phyloP scores from a whole-genome alignment of 2,888 invertebrate genomes.

The Eulithis prunata region DNA sequence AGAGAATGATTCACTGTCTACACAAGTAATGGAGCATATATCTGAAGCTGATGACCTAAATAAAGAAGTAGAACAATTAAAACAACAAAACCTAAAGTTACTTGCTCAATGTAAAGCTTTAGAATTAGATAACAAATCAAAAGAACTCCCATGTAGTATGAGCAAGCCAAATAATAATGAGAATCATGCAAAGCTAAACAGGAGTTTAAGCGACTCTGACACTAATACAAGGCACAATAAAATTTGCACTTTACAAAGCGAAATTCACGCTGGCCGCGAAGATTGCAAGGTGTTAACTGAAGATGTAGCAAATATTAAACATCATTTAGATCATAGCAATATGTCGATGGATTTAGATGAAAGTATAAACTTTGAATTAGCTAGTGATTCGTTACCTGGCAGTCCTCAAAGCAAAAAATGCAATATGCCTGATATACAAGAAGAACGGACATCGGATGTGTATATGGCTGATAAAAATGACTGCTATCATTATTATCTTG shows the following conservation, averaged over 20 bases:
- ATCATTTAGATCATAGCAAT: constrained; percentile 68
- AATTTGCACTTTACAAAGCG: constrained; percentile 72
- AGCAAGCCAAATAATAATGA: constrained; percentile 49
- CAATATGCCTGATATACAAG: constrained; percentile 56
- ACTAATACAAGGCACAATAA: constrained; percentile 69
- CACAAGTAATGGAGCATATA: constrained; percentile 83
- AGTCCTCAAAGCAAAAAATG: constrained; percentile 49
- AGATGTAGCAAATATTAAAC: constrained; percentile 74
- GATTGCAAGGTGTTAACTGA: constrained; percentile 75
- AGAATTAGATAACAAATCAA: constrained; percentile 36
- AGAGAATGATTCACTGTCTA: constrained; percentile 83
- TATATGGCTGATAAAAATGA: constrained; percentile 66
- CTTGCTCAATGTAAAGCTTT: constrained; percentile 47
- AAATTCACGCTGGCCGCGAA: constrained; percentile 71
- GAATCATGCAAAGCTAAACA: constrained; percentile 58
- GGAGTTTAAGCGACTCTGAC: constrained; percentile 71
- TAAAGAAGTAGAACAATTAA: constrained; percentile 61
- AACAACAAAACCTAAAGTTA: constrained; percentile 51
- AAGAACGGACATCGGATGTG: constrained; percentile 52
- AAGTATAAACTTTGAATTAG: constrained; percentile 58
- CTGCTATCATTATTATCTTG: constrained; percentile 65
- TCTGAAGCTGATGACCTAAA: constrained; percentile 81
- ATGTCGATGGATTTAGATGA: constrained; percentile 71
- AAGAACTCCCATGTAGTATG: constrained; percentile 45
- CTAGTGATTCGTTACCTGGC: constrained; percentile 46